Percentiles rank a stretch among this genome's conserved stretches.
These are phyloP conservation scores for Choloepus didactylus DNA, from an alignment of 2,797 vertebrate species.

Conservation along the genomic window DNA sequence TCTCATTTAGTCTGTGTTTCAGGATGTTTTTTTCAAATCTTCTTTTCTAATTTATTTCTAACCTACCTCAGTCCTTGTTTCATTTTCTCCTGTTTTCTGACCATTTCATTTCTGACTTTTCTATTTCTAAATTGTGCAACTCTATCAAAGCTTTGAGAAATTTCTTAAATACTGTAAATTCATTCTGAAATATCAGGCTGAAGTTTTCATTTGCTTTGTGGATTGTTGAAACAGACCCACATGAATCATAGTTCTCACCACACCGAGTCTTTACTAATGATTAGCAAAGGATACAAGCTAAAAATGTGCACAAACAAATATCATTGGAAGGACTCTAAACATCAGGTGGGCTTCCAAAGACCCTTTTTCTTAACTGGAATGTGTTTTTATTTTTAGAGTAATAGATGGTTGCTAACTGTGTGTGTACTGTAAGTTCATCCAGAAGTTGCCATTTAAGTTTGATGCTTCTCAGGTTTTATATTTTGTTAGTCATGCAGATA, in stretches of 20 bases:
- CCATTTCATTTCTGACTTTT: constrained; percentile 6
- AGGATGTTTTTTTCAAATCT: not conserved
- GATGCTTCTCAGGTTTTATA: not conserved
- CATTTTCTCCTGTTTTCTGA: not conserved
- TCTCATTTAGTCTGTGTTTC: not conserved
- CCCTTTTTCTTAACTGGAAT: not conserved
- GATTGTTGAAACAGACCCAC: not conserved
- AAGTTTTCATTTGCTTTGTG: not conserved
- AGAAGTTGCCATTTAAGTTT: not conserved
- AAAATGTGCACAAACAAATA: not conserved
- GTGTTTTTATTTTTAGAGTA: not conserved
- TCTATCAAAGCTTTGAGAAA: not conserved
- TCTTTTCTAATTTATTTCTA: not conserved
- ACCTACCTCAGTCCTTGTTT: not conserved
- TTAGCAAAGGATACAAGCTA: not conserved
- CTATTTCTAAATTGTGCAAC: not conserved
- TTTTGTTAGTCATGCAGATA: not conserved
- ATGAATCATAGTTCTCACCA: not conserved
- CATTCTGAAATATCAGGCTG: not conserved
- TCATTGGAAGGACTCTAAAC: not conserved
- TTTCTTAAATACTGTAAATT: constrained; percentile 25
- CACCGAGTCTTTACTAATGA: not conserved
- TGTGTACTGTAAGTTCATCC: not conserved
- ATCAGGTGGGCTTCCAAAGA: not conserved
- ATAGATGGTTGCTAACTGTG: not conserved